Conservation (phyloP, 2,797 vertebrate species). For the Apogon hyalosoma region DNA sequence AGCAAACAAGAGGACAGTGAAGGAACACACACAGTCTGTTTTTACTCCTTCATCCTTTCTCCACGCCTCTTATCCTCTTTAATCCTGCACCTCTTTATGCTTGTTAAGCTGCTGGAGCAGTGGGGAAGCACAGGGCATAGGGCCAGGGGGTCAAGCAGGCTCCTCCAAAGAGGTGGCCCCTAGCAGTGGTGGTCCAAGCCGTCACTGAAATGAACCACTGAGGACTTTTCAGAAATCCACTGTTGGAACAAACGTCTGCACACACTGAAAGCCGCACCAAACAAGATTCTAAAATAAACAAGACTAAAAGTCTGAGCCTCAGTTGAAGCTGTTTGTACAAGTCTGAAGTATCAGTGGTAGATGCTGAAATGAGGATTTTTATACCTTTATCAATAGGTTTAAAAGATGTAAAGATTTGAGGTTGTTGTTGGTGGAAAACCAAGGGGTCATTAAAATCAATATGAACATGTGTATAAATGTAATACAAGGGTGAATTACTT, state of each 20-base stretch:
- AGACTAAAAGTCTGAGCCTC: constrained; percentile 28
- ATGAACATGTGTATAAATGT: too few species aligned
- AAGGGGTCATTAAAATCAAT: not conserved
- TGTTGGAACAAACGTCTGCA: constrained; percentile 54
- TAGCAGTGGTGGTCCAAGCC: constrained; percentile 46
- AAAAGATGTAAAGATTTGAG: not conserved
- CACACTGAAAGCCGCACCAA: constrained; percentile 38
- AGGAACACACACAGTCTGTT: constrained; percentile 79
- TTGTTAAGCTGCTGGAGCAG: constrained; percentile 67
- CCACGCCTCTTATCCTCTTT: constrained; percentile 84
- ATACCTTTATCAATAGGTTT: not conserved
- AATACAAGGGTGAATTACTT: too few species aligned
- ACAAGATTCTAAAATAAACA: constrained; percentile 46
- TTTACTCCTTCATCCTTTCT: constrained; percentile 82
- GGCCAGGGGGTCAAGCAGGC: constrained; percentile 70
- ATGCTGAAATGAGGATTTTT: not conserved
- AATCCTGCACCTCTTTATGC: constrained; percentile 85
- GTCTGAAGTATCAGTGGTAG: constrained; percentile 14
- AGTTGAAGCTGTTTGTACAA: constrained; percentile 13
- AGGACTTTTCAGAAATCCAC: constrained; percentile 53
- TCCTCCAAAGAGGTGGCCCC: constrained; percentile 50
- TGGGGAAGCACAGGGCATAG: constrained; percentile 58
- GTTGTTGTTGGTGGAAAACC: too few species aligned
- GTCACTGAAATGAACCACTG: constrained; percentile 32
- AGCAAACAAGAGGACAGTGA: constrained; percentile 73